These are phyloP conservation scores for Platycercus adscitus DNA, from an alignment of 2,113 vertebrate genomes.

Conservation along the genomic window DNA sequence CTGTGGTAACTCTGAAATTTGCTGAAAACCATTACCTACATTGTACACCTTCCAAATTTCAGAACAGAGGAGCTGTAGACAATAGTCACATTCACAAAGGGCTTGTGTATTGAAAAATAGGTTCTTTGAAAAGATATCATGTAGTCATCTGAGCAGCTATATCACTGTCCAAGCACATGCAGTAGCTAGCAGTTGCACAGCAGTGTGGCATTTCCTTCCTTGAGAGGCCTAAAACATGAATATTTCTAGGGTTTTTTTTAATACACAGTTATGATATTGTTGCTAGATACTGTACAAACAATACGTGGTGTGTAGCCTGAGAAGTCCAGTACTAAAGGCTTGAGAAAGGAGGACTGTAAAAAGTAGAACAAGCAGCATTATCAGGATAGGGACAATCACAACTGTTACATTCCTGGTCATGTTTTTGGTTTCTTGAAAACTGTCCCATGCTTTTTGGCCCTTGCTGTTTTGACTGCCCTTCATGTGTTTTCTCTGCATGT, in stretches of 20 bases:
- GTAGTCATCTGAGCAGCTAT: neutral
- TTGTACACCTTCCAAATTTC: constrained; percentile 21
- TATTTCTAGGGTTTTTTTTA: neutral
- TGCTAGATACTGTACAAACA: neutral
- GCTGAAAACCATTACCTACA: neutral
- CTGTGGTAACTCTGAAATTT: neutral
- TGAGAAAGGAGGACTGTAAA: neutral
- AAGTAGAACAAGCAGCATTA: neutral
- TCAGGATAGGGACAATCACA: neutral
- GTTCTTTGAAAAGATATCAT: neutral
- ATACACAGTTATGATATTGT: neutral
- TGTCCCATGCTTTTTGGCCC: neutral
- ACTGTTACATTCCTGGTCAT: neutral
- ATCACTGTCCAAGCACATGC: neutral
- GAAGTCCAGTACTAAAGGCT: neutral
- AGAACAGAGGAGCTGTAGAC: constrained; percentile 3
- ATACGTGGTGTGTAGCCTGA: neutral
- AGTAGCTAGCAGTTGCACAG: neutral
- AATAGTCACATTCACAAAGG: neutral
- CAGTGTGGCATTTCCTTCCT: constrained; percentile 18
- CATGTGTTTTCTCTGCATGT: neutral
- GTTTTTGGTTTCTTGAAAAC: neutral
- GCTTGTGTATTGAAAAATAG: neutral
- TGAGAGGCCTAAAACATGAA: neutral
- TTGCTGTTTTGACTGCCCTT: neutral